Base-by-base conservation (phyloP, 2,797 vertebrate genomes). In the Fringilla coelebs region DNA sequence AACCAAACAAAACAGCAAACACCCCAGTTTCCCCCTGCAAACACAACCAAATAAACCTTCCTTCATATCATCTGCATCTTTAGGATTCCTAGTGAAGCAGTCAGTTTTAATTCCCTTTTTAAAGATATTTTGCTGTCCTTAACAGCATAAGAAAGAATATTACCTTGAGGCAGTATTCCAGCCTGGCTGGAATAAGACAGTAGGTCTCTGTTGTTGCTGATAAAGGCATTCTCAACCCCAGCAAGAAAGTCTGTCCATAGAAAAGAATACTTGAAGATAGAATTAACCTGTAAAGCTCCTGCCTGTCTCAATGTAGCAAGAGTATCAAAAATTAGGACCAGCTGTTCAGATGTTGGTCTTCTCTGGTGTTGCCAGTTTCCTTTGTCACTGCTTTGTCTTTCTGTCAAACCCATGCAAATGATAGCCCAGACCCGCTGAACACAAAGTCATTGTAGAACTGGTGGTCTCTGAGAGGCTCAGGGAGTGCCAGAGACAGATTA, bases 131-230 rank as follows among this genome's bases (percentile, higher is more conserved):
- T 63, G n/a, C 62, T 82, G 51, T 62, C 86, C 46, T 60, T 51
- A 61, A 61, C 40, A 70, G 32, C 19, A 7, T 25, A 43, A 43
- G 45, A 48, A 34, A 18, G 57, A 60, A 12, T 60, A 49, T 89
- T 89, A 75, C 77, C 81, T 91, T 72, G 74, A 89, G 91, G 89
- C 86, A 87, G 9, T 86, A 13, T 91, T 93, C 89, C 66, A 89
- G 71, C 46, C 75, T 93, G 81, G 62, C 60, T 77, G 41, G 19
- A 93, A 10, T 40, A 48, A 87, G 71, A 93, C 85, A 84, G 82
- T 62, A 48, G 46, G 40, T 24, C 70, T 66, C 46, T 93, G 88
- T 86, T 81, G 38, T 65, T 74, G 28, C 36, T 77, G 29, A 76
- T 85, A 71, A 89, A 86, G 60, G 54, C 60, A 41, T 85, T 61